Conservation (phyloP, 1,140 invertebrate species). For the Lamellibrachia luymesi region DNA sequence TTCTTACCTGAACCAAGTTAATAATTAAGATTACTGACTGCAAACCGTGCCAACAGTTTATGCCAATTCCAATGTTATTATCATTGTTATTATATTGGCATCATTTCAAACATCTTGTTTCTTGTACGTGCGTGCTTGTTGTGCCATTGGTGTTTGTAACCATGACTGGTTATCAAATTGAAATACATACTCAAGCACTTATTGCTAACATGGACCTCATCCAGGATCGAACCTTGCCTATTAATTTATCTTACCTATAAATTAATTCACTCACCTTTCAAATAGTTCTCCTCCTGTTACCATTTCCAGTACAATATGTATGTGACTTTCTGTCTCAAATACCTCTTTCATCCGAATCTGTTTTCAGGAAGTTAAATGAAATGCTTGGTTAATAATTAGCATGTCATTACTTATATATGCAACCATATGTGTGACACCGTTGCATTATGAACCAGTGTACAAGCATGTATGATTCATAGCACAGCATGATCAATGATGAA, state of each 20-base stretch:
- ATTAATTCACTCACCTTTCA: constrained; percentile 65
- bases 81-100: background rate
- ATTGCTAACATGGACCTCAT: background rate
- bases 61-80: background rate
- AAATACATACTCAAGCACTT: background rate
- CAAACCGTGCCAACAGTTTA: background rate
- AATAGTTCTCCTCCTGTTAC: constrained; percentile 91
- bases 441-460: background rate
- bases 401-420: background rate
- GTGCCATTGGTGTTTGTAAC: background rate
- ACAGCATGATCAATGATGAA: background rate
- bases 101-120: background rate
- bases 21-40: background rate
- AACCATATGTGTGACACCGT: background rate
- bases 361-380: background rate
- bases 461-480: background rate
- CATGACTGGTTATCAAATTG: background rate
- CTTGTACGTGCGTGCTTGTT: background rate
- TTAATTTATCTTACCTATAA: no score
- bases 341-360: constrained; percentile 57
- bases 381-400: background rate
- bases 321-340: constrained; percentile 78
- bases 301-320: constrained; percentile 91
- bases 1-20: background rate
- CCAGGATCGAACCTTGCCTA: no score